Percentiles rank a stretch among this genome's conserved stretches.
Evolutionary conservation across 2,888 invertebrate species (phyloP).

Genomic region (Enchytraeus crypticus): DNA sequence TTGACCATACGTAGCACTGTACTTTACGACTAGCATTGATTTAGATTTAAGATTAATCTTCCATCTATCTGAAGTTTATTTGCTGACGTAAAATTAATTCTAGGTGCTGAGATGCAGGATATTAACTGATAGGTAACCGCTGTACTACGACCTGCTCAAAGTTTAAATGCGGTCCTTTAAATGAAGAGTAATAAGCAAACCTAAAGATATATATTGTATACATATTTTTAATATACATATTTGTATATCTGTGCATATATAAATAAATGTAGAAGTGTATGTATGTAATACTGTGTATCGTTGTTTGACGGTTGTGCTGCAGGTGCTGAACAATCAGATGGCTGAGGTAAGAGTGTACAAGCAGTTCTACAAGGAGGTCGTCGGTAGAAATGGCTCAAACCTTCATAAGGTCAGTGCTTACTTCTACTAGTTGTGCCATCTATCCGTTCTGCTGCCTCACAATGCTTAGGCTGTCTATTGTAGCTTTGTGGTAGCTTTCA

Average conservation of each 20-base stretch:
- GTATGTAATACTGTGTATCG: not conserved
- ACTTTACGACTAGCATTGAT: no score
- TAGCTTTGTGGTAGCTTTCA: no score
- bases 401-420: constrained; percentile 61
- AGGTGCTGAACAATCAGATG: constrained; percentile 39
- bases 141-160: not conserved
- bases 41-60: no score
- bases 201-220: not conserved
- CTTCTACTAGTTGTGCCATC: no score
- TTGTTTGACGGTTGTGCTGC: not conserved
- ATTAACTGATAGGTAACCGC: not conserved
- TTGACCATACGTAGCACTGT: no score
- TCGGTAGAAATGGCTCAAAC: constrained; percentile 87
- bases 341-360: constrained; percentile 83
- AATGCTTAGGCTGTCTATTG: no score
- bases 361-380: constrained; percentile 93
- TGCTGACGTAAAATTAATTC: no score
- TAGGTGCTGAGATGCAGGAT: no score
- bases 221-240: not conserved
- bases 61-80: no score
- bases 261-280: not conserved
- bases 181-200: no score
- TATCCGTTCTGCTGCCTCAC: no score
- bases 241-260: not conserved
- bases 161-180: not conserved